Percentiles rank a stretch among this genome's conserved stretches.
Evolutionary conservation across 2,888 invertebrate genomes (phyloP).

Genomic region (Shargacucullia verbasci): DNA sequence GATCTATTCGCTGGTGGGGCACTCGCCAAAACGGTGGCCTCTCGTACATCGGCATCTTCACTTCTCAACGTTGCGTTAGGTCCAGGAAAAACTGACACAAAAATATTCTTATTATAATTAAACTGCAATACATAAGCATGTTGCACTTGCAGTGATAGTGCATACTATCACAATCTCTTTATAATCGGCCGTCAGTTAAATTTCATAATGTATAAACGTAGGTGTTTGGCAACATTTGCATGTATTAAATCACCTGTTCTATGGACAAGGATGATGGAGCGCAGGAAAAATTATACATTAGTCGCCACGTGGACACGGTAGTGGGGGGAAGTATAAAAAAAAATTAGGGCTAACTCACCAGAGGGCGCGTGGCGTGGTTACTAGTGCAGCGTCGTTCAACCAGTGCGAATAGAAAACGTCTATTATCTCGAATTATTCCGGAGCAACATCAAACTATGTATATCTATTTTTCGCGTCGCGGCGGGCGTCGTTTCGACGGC

Average conservation of each 20-base stretch:
- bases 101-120: constrained; percentile 44
- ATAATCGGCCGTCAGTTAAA: constrained; percentile 41
- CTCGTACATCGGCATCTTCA: constrained; percentile 88
- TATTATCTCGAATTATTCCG: constrained; percentile 83
- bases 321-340: constrained; percentile 56
- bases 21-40: constrained; percentile 91
- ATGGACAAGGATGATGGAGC: constrained; percentile 65
- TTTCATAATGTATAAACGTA: constrained; percentile 63
- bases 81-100: constrained; percentile 59
- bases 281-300: constrained; percentile 55
- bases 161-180: constrained; percentile 44
- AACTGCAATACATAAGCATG: constrained; percentile 27
- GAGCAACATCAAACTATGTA: constrained; percentile 76
- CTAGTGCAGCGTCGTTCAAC: constrained; percentile 71
- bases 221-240: constrained; percentile 74
- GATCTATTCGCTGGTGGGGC: constrained; percentile 81
- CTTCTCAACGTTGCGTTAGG: constrained; percentile 48
- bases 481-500: constrained; percentile 77
- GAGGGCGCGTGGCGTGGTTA: constrained; percentile 76
- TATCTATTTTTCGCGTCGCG: constrained; percentile 86
- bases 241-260: constrained; percentile 73
- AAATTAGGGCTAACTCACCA: constrained; percentile 77
- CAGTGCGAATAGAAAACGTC: constrained; percentile 71
- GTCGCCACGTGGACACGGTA: constrained; percentile 61
- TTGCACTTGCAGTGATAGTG: constrained; percentile 40